Evolutionary conservation across 2,888 invertebrate genomes (phyloP).

Genomic region (Amphipoea lucens): DNA sequence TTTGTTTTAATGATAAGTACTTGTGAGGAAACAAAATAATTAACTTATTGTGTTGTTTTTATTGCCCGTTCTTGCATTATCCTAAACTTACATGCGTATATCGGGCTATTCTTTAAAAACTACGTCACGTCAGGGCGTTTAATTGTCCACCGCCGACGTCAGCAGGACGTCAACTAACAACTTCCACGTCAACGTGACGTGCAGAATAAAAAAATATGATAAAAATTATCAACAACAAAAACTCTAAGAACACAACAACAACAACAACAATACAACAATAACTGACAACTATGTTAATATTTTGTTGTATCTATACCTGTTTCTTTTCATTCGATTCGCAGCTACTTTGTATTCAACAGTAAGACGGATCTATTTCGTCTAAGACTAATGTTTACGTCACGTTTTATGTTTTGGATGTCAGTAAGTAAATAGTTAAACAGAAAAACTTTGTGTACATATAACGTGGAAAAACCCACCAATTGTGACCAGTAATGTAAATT

Average conservation of each 20-base stretch:
- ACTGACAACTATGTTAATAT: background rate
- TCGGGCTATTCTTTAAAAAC: background rate
- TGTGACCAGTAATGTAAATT: constrained; percentile 30
- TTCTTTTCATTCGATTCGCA: constrained; percentile 14
- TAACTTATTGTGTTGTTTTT: constrained; percentile 20
- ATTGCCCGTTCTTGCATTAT: constrained; percentile 6
- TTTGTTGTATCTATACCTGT: background rate
- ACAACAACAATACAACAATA: background rate
- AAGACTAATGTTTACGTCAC: constrained; percentile 42
- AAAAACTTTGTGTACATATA: constrained; percentile 22
- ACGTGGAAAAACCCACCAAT: constrained; percentile 45
- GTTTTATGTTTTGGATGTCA: constrained; percentile 40
- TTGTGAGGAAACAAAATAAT: constrained; percentile 4
- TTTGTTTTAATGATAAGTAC: background rate
- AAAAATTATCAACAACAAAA: background rate
- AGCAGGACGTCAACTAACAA: background rate
- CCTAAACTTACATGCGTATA: background rate
- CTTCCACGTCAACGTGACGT: background rate
- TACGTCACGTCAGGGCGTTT: background rate
- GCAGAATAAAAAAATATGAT: background rate
- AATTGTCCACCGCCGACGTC: background rate
- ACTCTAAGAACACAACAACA: background rate
- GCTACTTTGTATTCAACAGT: constrained; percentile 22
- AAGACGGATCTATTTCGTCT: constrained; percentile 46
- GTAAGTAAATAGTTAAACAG: constrained; percentile 43